Evolutionary conservation across 2,113 vertebrate genomes (phyloP).

Genomic region (Nannobrachium achirus): DNA sequence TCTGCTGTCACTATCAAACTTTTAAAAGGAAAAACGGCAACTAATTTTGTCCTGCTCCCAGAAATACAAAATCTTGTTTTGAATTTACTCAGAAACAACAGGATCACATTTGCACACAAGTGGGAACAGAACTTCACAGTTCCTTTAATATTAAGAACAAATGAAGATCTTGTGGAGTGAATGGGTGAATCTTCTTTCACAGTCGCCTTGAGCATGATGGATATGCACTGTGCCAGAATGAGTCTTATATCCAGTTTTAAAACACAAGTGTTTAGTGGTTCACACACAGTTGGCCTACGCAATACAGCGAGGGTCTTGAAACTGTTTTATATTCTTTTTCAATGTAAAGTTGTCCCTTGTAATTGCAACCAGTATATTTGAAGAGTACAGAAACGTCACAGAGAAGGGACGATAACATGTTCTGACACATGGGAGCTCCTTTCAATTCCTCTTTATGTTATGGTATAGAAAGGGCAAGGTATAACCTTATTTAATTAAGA

Average conservation of each 20-base stretch:
- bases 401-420: too few species aligned
- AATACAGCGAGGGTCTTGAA: not conserved
- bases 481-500: too few species aligned
- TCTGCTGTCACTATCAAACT: not conserved
- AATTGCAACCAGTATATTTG: not conserved
- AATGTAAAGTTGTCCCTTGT: not conserved
- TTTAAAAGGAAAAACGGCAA: too few species aligned
- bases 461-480: too few species aligned
- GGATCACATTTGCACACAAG: not conserved
- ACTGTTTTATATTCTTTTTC: not conserved
- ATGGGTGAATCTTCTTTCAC: not conserved
- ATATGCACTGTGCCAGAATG: constrained; percentile 2
- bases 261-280: not conserved
- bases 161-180: constrained; percentile 4
- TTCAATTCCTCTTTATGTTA: too few species aligned
- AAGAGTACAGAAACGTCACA: not conserved
- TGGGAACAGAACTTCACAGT: not conserved
- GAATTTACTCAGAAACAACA: constrained; percentile 2
- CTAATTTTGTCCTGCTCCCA: not conserved
- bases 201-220: not conserved
- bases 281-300: too few species aligned
- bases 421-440: not conserved
- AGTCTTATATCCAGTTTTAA: not conserved
- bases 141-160: constrained; percentile 5
- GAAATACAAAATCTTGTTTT: not conserved